Base-by-base conservation (phyloP, 2,888 invertebrate species). In the Dryobotodes eremita region DNA sequence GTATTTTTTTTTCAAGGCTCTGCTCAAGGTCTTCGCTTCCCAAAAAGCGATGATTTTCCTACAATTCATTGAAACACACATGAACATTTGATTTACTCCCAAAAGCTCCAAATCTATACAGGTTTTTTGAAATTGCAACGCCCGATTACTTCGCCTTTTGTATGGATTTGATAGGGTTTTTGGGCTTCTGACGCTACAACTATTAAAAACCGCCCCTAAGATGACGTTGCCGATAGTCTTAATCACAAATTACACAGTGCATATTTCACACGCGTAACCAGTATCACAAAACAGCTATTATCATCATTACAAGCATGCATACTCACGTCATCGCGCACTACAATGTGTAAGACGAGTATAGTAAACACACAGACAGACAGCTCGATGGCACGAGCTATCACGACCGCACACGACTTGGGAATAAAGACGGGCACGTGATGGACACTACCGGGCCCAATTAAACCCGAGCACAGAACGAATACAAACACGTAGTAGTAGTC, bases 401-500 rank as follows among this genome's bases (percentile, higher is more conserved):
- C 84, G 76, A 65, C 79, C 78, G 80, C 82, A 77, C 75, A 82
- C 89, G 72, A 79, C 85, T 72, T 59, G 71, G 84, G 83, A 88
- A 88, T 89, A 88, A 84, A 85, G 82, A 71, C 71, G 23, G 57
- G 83, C 89, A 87, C 86, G 89, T 90, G 89, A 90, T 77, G 83
- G 68, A 71, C 73, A 74, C 71, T 70, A 69, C 79, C 66, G 76
- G 72, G 42, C 31, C 42, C 79, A 75, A 79, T 84, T 89, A 86
- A 84, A 83, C 81, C 82, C 71, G 61, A 71, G 82, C 65, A 71
- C 82, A 85, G 78, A 89, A 70, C 70, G 85, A 72, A 68, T 59
- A 79, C 77, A 82, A 80, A 85, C 80, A 88, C 66, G 26, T 20
- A 57, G 57, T 42, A 71, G 61, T 50, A 42, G 26, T 36, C 59